These are phyloP conservation scores for Pomatorhinus ruficollis DNA, from an alignment of 2,113 vertebrate species.

Conservation along the genomic window DNA sequence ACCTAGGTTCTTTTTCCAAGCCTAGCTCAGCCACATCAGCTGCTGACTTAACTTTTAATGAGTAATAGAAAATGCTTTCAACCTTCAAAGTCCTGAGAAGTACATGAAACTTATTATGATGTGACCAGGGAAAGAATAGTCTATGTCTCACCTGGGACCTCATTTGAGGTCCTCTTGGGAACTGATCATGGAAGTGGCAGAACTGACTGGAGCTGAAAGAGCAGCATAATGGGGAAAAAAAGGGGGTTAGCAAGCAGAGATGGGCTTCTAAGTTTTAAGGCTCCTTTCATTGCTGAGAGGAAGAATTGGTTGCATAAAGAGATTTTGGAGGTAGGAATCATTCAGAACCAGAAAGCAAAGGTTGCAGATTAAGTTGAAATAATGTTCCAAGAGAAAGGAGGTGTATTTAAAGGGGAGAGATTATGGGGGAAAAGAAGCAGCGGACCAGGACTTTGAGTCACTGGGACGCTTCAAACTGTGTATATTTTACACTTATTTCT, in stretches of 20 bases:
- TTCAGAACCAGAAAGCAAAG: slow-evolving; percentile 25
- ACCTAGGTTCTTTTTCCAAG: slow-evolving; percentile 33
- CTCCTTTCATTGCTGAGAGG: slow-evolving; percentile 10
- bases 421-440: background rate
- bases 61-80: slow-evolving; percentile 53
- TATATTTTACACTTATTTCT: background rate
- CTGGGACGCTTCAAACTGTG: background rate
- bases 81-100: slow-evolving; percentile 32
- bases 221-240: background rate
- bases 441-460: background rate
- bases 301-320: slow-evolving; percentile 5
- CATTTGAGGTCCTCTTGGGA: slow-evolving; percentile 40
- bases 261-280: slow-evolving; percentile 9
- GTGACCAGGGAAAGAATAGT: slow-evolving; percentile 24
- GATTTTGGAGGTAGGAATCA: background rate
- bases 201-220: slow-evolving; percentile 17
- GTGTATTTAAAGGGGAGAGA: background rate
- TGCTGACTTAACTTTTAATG: slow-evolving; percentile 26
- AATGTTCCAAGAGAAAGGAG: background rate
- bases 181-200: slow-evolving; percentile 24
- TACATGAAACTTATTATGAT: slow-evolving; percentile 48
- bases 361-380: background rate
- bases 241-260: background rate
- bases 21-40: background rate
- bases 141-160: slow-evolving; percentile 6